Conservation (phyloP, 2,113 vertebrate species). For the Geococcyx californianus region DNA sequence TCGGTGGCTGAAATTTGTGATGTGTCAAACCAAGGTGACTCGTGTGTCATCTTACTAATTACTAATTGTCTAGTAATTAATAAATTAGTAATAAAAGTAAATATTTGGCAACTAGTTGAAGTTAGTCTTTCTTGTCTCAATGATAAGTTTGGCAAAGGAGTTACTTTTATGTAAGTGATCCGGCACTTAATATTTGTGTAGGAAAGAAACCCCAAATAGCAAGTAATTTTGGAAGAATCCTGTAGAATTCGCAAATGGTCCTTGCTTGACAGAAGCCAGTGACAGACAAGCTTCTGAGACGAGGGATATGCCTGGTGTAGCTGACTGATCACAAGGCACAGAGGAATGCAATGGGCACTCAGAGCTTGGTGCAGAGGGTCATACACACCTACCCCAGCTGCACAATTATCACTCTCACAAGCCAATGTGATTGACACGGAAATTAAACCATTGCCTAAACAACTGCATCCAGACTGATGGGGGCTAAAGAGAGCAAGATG, state of each 20-base stretch:
- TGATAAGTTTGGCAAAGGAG: neutral
- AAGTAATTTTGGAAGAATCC: neutral
- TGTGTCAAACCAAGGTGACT: neutral
- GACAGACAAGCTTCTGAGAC: neutral
- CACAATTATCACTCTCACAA: accelerated
- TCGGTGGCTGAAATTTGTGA: neutral
- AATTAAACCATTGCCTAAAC: neutral
- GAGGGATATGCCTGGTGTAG: neutral
- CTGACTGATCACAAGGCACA: accelerated
- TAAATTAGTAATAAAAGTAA: neutral
- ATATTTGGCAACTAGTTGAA: neutral
- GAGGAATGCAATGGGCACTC: accelerated
- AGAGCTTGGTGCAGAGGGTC: accelerated
- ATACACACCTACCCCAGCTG: neutral
- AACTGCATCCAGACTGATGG: accelerated
- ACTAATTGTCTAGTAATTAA: neutral
- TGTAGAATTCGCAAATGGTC: neutral
- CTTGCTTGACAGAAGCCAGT: neutral
- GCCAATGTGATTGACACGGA: accelerated
- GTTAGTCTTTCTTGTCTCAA: neutral
- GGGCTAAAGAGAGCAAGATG: neutral
- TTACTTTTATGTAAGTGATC: neutral
- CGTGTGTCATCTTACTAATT: neutral
- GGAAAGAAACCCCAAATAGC: no score
- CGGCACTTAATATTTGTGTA: neutral